Percentiles rank a stretch among this genome's conserved stretches.
phyloP scores from a whole-genome alignment of 2,797 vertebrate species.

The Smutsia temminckii region DNA sequence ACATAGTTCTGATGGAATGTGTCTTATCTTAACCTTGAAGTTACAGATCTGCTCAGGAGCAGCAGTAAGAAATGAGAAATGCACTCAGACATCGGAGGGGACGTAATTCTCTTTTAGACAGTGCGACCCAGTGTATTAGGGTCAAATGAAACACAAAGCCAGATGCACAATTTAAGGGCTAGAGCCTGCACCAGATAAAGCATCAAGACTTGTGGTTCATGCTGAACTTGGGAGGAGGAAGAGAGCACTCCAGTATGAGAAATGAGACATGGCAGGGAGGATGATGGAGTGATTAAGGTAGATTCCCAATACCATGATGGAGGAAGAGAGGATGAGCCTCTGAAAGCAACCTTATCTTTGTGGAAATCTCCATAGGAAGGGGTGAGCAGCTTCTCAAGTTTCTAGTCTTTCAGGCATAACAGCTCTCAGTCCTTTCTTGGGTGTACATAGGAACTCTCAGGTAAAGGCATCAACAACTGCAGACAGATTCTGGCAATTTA shows the following conservation, averaged over 20 bases:
- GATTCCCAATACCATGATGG: constrained; percentile 47
- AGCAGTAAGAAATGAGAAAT: constrained; percentile 81
- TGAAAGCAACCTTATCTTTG: constrained; percentile 63
- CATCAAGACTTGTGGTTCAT: constrained; percentile 65
- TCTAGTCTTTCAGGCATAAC: constrained; percentile 47
- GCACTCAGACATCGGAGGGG: constrained; percentile 67
- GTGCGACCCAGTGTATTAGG: constrained; percentile 72
- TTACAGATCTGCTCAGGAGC: constrained; percentile 80
- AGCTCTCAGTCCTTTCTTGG: constrained; percentile 23
- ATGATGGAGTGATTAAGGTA: constrained; percentile 68
- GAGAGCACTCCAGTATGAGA: constrained; percentile 51
- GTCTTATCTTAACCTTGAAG: constrained; percentile 83
- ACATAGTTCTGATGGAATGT: constrained; percentile 81
- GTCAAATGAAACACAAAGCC: constrained; percentile 82
- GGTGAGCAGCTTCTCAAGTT: constrained; percentile 53
- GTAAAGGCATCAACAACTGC: constrained; percentile 56
- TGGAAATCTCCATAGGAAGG: constrained; percentile 69
- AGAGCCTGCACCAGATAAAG: constrained; percentile 71
- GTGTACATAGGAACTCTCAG: constrained; percentile 15
- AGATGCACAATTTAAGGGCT: constrained; percentile 76
- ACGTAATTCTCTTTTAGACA: constrained; percentile 80
- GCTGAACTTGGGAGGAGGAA: constrained; percentile 48
- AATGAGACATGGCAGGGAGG: constrained; percentile 72
- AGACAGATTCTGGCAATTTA: not conserved
- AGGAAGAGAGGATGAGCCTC: constrained; percentile 55